Percentiles rank a stretch among this genome's conserved stretches.
These are phyloP conservation scores for Dysdera silvatica DNA, from an alignment of 1,140 invertebrate species.

Conservation along the genomic window DNA sequence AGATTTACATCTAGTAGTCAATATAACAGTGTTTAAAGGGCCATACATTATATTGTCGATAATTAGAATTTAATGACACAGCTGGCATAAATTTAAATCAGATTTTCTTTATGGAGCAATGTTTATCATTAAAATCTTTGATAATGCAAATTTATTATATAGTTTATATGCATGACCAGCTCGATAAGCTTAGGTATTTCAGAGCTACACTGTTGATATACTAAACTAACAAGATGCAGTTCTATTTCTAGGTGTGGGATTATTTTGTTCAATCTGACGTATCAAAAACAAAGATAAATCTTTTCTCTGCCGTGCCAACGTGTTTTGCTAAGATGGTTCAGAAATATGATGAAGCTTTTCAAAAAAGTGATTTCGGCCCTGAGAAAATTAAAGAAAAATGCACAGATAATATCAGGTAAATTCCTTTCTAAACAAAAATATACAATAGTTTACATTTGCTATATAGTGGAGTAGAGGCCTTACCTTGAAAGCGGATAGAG, in stretches of 20 bases:
- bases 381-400: conserved; percentile 4
- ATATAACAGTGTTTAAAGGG: no score
- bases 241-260: conserved; percentile 58
- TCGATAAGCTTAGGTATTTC: no score
- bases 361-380: conserved; percentile 4
- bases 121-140: background rate
- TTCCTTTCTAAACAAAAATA: no score
- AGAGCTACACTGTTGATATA: no score
- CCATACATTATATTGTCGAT: no score
- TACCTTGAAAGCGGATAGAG: no score
- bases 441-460: no score
- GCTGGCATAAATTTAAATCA: no score
- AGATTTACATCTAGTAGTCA: no score
- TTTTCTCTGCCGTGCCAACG: conserved; percentile 84
- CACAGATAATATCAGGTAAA: conserved; percentile 52
- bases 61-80: no score
- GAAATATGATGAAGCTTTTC: conserved; percentile 55
- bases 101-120: background rate
- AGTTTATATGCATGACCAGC: no score
- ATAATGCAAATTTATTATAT: background rate
- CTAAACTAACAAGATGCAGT: background rate
- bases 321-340: conserved; percentile 75
- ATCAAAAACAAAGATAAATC: conserved; percentile 55
- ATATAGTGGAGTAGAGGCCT: no score
- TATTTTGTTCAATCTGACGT: conserved; percentile 58